Evolutionary conservation across 2,113 vertebrate genomes (phyloP).

Genomic region (Burhinus oedicnemus): DNA sequence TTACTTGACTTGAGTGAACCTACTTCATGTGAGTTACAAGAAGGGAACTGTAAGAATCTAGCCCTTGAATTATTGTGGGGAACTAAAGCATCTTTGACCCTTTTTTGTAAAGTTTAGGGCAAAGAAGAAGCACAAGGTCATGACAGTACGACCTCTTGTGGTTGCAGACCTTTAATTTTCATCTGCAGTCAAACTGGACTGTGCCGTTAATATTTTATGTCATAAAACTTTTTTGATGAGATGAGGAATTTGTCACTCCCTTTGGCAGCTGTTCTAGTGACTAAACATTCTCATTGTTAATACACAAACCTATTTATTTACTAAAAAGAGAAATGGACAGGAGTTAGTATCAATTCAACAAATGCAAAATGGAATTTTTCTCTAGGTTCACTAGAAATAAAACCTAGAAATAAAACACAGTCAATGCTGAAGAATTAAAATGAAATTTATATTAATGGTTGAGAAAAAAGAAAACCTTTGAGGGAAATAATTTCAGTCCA

Average conservation of each 20-base stretch:
- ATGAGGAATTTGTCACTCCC: not conserved
- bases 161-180: not conserved
- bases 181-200: not conserved
- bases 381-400: not conserved
- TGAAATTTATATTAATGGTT: not conserved
- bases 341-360: not conserved
- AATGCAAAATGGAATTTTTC: not conserved
- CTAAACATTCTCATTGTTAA: not conserved
- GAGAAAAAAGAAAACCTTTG: not conserved
- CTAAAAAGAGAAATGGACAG: not conserved
- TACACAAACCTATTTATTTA: not conserved
- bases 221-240: not conserved
- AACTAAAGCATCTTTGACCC: not conserved
- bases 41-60: rapidly evolving
- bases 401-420: not conserved
- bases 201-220: not conserved
- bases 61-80: not conserved
- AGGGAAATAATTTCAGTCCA: not conserved
- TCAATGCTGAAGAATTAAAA: not conserved
- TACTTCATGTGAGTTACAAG: not conserved
- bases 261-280: not conserved
- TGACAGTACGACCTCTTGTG: not conserved
- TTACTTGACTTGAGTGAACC: not conserved
- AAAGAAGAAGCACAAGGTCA: not conserved
- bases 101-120: not conserved